Conservation (phyloP, 2,888 invertebrate species). For the Euzophera pinguis region DNA sequence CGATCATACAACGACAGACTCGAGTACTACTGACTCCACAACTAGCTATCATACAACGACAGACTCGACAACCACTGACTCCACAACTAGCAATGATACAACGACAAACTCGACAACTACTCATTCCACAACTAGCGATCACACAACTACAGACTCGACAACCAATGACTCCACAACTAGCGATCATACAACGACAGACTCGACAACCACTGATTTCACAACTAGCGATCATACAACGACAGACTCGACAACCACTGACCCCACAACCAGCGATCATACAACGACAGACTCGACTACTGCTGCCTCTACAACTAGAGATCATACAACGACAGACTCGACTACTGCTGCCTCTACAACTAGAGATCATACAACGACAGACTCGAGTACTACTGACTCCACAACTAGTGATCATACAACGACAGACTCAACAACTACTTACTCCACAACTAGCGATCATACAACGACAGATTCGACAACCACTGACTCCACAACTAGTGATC, state of each 20-base stretch:
- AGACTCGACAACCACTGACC: background rate
- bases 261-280: background rate
- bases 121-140: background rate
- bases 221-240: background rate
- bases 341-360: constrained; percentile 2
- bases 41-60: background rate
- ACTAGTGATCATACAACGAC: constrained; percentile 8
- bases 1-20: background rate
- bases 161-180: background rate
- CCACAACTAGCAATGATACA: background rate
- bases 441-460: constrained; percentile 11
- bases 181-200: background rate
- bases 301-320: constrained; percentile 1
- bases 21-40: background rate
- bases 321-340: constrained; percentile 3
- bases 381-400: background rate
- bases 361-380: constrained; percentile 2
- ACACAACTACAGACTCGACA: background rate
- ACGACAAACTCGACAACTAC: background rate
- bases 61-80: background rate
- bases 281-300: background rate
- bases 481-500: constrained; percentile 13
- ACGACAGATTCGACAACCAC: constrained; percentile 7
- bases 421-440: constrained; percentile 6
- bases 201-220: background rate